Evolutionary conservation across 2,888 invertebrate genomes (phyloP), one percentile per base, ranked within the genome.

Genomic region (Alloplasta piceator): DNA sequence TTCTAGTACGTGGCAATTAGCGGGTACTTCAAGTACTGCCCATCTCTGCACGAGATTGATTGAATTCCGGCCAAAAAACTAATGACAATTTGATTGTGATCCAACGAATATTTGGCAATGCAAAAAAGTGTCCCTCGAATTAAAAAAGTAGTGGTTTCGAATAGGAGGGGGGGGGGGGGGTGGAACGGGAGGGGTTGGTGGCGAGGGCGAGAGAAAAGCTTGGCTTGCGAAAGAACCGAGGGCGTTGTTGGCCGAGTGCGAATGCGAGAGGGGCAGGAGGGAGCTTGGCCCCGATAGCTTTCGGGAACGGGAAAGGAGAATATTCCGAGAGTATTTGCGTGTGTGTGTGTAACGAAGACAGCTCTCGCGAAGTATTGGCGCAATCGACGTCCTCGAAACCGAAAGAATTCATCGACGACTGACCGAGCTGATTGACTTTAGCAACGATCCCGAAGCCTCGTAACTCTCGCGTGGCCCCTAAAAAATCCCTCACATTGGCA

Each of bases 381-480:
- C 91, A 91, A 89, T 82, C 89, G 89, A 87, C 88, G 90, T 90
- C 90, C 91, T 91, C 90, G 91, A 91, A 91, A 90, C 89, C 87
- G 85, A 86, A 88, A 88, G 89, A 90, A 90, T 86, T 78, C 81
- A 82, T 82, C 81, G 81, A 82, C 81, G 81, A 78, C 78, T 75
- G 81, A 78, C 74, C 75, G 78, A 74, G 68, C 73, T n/a, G 60
- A 71, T 75, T 71, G 81, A 78, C 74, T 78, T 61, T 60, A 70
- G 41, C 74, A 73, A 76, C 74, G 78, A 67, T 71, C 73, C 70
- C 74, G 60, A 82, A 75, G 66, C 58, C 66, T 78, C 74, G 70
- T 70, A 71, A 81, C 68, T 77, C 67, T 78, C 67, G 43, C 3
- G 39, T 78, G 78, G 70, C 74, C 52, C 61, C 56, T 61, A 60